phyloP scores from a whole-genome alignment of 2,797 vertebrate species.

The Masticophis lateralis region DNA sequence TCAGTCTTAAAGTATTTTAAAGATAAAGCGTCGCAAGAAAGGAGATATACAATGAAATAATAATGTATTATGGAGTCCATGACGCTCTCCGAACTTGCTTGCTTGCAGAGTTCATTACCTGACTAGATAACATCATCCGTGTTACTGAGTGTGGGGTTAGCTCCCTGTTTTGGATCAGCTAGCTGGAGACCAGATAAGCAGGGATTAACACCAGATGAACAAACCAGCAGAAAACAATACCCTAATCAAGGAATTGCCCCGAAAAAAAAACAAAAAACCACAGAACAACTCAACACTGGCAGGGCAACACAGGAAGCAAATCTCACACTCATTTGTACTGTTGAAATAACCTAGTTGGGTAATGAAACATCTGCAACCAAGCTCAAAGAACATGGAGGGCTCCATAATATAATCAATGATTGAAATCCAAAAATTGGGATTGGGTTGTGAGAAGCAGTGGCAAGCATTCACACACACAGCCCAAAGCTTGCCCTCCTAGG shows the following conservation, averaged over 20 bases:
- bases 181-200: not conserved
- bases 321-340: not conserved
- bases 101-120: not conserved
- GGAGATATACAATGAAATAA: not conserved
- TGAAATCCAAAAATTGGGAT: not conserved
- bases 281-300: not conserved
- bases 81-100: not conserved
- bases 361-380: not conserved
- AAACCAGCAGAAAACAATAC: not conserved
- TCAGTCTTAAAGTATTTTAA: not conserved
- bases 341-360: not conserved
- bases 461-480: not conserved
- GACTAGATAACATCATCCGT: not conserved
- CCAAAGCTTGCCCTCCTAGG: not conserved
- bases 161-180: not conserved
- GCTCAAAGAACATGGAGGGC: not conserved
- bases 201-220: not conserved
- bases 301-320: not conserved
- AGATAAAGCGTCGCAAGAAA: not conserved
- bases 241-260: not conserved
- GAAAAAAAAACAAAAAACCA: fast-evolving
- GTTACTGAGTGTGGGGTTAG: not conserved
- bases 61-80: not conserved
- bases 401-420: not conserved
- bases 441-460: no score